These are phyloP conservation scores for Caranx ignobilis DNA, from an alignment of 2,113 vertebrate genomes.

Conservation along the genomic window DNA sequence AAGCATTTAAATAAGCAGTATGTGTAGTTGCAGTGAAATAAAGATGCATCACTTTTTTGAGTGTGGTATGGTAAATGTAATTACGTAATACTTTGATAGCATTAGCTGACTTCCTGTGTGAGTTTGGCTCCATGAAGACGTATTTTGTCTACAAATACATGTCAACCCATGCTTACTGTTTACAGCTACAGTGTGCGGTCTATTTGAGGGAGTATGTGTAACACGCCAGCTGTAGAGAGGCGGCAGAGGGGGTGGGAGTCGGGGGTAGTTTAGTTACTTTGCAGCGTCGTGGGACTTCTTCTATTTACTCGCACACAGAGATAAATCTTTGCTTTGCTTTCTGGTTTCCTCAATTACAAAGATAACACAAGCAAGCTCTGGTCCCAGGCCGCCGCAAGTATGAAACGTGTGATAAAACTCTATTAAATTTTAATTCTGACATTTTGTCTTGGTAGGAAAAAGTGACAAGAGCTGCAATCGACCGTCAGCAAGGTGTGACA, in stretches of 20 bases:
- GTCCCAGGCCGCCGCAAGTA: slow-evolving; percentile 50
- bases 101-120: slow-evolving; percentile 40
- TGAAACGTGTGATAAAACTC: slow-evolving; percentile 31
- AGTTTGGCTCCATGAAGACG: slow-evolving; percentile 17
- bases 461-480: slow-evolving; percentile 2
- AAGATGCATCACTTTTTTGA: neutral
- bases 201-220: slow-evolving; percentile 28
- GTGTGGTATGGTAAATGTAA: neutral
- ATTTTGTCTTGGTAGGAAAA: slow-evolving; percentile 13
- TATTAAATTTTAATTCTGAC: slow-evolving; percentile 11
- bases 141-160: slow-evolving; percentile 32
- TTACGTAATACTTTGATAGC: slow-evolving; percentile 10
- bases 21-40: neutral
- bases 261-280: slow-evolving; percentile 32
- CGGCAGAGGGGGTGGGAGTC: neutral
- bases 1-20: neutral
- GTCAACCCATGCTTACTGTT: slow-evolving; percentile 24
- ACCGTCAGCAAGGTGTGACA: neutral
- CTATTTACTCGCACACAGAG: slow-evolving; percentile 61
- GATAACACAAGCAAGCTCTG: slow-evolving; percentile 63
- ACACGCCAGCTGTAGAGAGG: slow-evolving; percentile 39
- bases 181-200: slow-evolving; percentile 1
- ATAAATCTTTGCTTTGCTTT: slow-evolving; percentile 76
- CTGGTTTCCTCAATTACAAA: slow-evolving; percentile 77
- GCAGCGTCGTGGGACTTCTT: slow-evolving; percentile 59